Evolutionary conservation across 1,140 invertebrate genomes (phyloP), one percentile per base, ranked within the genome.

Genomic region (Aphidius gifuensis): DNA sequence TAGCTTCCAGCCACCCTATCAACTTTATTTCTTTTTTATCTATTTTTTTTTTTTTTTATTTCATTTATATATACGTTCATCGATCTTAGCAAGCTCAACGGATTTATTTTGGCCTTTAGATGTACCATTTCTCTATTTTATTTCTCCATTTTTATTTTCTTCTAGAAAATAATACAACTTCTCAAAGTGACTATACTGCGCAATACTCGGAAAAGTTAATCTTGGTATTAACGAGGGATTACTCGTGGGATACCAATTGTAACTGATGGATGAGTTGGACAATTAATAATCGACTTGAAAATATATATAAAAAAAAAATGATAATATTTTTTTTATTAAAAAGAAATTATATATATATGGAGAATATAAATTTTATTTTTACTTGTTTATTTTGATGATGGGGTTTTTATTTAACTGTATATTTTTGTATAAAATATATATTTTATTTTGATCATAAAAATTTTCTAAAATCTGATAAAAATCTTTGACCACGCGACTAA

Each of bases 1-100:
- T 61, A 69, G 48, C 74, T 75, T 74, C 72, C 75, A 77, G 74
- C 74, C 65, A 70, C 75, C 75, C 66, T 59, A 56, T 32, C 38
- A 49, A 43, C 54, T 46, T 11, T 7, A 6, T 11, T 40, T 47
- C 49, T 45, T 9, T 9, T 43, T 50, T 40, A 56, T 45, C 56
- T 32, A 7, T 16, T 11, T 40, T 47, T 46, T 45, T 9, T 9
- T 43, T 50, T 40, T 54, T 45, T 51, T 32, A 7, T 32, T 21
- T 57, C 47, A 46, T 44, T n/a, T 55, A 9, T 46, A 11, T 23
- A 43, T 49, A 39, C 54, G 49, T 40, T 54, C 66, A 71, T 70
- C 64, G 68, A 72, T 72, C 74, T 71, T 70, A 66, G 69, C 68
- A 65, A 62, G 69, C 71, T 71, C 68, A 71, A 71, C 68, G 70